A percentile compares a stretch with the other conserved stretches of the same genome.
Conservation (phyloP, 1,140 invertebrate genomes). For the Caerostris extrusa region DNA sequence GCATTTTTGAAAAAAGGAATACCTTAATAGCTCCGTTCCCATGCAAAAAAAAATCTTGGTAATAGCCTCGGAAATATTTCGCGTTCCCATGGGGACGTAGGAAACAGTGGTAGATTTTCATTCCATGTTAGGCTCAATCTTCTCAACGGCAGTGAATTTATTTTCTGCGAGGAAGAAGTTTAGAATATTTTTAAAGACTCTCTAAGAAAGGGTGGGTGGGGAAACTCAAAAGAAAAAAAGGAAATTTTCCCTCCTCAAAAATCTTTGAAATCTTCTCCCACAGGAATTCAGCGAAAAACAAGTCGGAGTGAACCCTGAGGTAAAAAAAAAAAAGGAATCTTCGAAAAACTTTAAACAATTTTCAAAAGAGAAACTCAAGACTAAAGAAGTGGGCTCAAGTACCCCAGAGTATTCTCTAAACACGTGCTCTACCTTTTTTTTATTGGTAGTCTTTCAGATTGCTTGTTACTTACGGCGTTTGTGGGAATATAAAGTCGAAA, state of each 20-base stretch:
- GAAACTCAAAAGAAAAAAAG: not conserved
- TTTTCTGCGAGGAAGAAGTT: not conserved
- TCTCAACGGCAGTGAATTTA: not conserved
- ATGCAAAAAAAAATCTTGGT: not conserved
- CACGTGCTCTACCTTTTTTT: not conserved
- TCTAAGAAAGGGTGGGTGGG: not conserved
- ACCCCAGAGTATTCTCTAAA: not conserved
- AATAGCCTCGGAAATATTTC: not conserved
- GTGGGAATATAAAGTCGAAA: not conserved
- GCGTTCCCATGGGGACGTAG: not conserved
- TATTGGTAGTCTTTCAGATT: not conserved
- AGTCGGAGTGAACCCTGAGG: not conserved
- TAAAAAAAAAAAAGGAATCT: not conserved
- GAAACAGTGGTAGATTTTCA: not conserved
- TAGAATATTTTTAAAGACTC: not conserved
- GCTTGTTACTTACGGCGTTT: not conserved
- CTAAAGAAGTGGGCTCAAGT: not conserved
- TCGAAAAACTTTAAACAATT: slow-evolving; percentile 25
- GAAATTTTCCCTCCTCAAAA: not conserved
- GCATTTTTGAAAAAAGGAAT: not conserved
- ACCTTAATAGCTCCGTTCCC: not conserved
- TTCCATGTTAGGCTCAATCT: not conserved
- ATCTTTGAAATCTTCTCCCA: not conserved
- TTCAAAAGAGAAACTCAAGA: not conserved
- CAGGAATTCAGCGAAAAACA: not conserved